Conservation (phyloP, 2,888 invertebrate species). For the Sepiola atlantica region DNA sequence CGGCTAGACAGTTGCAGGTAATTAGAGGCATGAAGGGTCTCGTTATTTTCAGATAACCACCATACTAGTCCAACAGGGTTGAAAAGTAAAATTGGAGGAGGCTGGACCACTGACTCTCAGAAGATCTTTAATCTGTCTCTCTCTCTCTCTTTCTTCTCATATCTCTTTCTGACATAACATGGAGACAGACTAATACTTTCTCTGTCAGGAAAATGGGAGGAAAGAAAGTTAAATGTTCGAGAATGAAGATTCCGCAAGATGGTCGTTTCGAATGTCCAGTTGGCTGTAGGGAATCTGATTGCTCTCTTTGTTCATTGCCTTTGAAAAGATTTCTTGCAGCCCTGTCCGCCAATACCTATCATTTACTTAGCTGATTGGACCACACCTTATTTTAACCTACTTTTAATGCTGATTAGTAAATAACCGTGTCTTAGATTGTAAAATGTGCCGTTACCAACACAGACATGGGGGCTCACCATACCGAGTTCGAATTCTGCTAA, state of each 20-base stretch:
- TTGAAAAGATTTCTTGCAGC: neutral
- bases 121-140: neutral
- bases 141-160: too few relatives aligned
- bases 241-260: neutral
- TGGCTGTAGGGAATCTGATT: neutral
- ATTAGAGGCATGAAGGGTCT: neutral
- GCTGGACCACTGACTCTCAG: neutral
- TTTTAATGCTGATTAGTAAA: neutral
- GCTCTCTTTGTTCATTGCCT: slow-evolving; percentile 1
- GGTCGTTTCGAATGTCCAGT: neutral
- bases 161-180: neutral
- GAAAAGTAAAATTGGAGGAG: neutral
- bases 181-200: neutral
- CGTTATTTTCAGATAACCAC: neutral
- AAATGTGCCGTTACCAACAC: too few relatives aligned
- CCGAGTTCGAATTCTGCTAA: too few relatives aligned
- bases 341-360: neutral
- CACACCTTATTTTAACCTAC: neutral
- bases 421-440: neutral
- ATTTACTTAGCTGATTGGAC: neutral
- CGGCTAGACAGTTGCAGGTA: neutral
- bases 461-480: too few relatives aligned
- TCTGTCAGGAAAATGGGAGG: neutral
- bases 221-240: neutral
- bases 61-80: neutral